A percentile compares a stretch with the other conserved stretches of the same genome.
Evolutionary conservation across 64 coral and sea anemone genomes (phyloP).

Genomic region (Montipora efflorescens): DNA sequence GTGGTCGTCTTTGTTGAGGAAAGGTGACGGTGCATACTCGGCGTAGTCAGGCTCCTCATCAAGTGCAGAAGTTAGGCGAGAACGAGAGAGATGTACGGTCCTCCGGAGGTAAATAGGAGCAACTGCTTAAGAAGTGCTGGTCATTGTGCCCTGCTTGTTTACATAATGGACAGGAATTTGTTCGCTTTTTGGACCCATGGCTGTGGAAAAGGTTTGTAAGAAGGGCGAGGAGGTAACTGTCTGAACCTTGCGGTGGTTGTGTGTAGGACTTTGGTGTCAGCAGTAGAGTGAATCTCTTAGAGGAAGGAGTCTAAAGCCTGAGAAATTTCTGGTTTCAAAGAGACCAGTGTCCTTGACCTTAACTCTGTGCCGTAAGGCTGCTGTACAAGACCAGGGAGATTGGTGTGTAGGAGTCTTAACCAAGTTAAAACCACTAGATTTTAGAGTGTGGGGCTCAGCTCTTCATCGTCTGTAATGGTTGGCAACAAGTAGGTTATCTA

Average conservation of each 20-base stretch:
- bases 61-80: not conserved
- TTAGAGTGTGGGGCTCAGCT: constrained; percentile 11
- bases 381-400: constrained; percentile 24
- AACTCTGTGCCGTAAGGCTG: constrained; percentile 25
- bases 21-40: not conserved
- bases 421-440: constrained; percentile 43
- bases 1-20: not conserved
- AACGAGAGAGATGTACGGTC: not conserved
- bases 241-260: not conserved
- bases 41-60: not conserved
- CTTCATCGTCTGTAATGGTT: not conserved
- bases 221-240: not conserved
- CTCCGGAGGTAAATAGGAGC: constrained; percentile 15
- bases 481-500: constrained; percentile 11
- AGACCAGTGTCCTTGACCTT: constrained; percentile 24
- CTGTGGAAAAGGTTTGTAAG: not conserved
- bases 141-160: constrained; percentile 31
- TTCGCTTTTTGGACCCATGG: not conserved
- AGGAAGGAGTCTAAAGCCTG: constrained; percentile 26
- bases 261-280: constrained; percentile 1
- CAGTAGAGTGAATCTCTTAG: not conserved
- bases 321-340: constrained; percentile 34
- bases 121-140: constrained; percentile 30
- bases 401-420: constrained; percentile 3
- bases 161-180: constrained; percentile 16